A percentile compares a stretch with the other conserved stretches of the same genome.
Conservation (phyloP, 2,113 vertebrate species). For the Lepisosteus oculatus region DNA sequence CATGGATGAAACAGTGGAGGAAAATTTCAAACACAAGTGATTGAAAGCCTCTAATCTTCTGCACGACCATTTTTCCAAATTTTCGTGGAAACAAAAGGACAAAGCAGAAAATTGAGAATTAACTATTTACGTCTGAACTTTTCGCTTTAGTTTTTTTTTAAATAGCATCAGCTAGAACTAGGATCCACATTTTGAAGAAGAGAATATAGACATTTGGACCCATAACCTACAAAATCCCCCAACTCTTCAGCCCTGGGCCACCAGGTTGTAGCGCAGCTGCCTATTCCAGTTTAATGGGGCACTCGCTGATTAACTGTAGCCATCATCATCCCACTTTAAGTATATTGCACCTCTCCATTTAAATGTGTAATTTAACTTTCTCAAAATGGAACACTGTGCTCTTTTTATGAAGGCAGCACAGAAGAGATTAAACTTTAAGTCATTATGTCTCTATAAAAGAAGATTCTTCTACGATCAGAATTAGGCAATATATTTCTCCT, state of each 20-base stretch:
- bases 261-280: slow-evolving; percentile 22
- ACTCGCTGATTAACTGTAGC: slow-evolving; percentile 40
- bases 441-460: slow-evolving; percentile 53
- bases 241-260: slow-evolving; percentile 6
- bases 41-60: too few species aligned
- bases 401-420: slow-evolving; percentile 37
- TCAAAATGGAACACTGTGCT: slow-evolving; percentile 46
- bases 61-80: too few species aligned
- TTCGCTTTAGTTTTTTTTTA: too few species aligned
- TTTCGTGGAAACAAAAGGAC: too few species aligned
- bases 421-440: slow-evolving; percentile 51
- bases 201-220: slow-evolving; percentile 12
- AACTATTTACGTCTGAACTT: too few species aligned
- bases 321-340: slow-evolving; percentile 38
- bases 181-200: slow-evolving; percentile 9
- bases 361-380: slow-evolving; percentile 53
- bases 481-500: slow-evolving; percentile 38
- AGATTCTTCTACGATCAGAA: slow-evolving; percentile 37
- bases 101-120: too few species aligned
- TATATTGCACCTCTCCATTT: slow-evolving; percentile 50
- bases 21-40: too few species aligned
- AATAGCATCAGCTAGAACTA: too few species aligned
- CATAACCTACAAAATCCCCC: background rate
- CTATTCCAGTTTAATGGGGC: slow-evolving; percentile 33
- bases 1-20: background rate